Conservation (phyloP, 2,113 vertebrate genomes). For the Heterotilapia buettikoferi region DNA sequence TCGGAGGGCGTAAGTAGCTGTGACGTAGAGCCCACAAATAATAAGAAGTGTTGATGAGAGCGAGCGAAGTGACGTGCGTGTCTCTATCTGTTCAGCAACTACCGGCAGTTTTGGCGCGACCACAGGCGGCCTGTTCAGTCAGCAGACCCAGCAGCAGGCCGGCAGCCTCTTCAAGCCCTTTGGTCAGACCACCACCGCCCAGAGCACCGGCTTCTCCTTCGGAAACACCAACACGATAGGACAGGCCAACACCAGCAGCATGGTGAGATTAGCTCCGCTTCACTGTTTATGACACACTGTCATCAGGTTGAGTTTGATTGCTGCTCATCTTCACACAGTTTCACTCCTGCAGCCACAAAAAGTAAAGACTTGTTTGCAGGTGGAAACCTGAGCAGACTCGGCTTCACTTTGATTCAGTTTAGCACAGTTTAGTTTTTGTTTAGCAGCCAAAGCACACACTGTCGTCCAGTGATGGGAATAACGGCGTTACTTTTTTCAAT, state of each 20-base stretch:
- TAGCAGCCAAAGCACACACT: rapidly evolving
- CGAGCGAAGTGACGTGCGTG: rapidly evolving
- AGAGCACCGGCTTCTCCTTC: conserved; percentile 85
- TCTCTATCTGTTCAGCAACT: conserved; percentile 30
- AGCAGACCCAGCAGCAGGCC: conserved; percentile 46
- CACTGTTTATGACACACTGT: neutral
- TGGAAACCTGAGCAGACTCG: neutral
- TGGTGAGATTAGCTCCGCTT: conserved; percentile 68
- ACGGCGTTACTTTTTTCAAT: rapidly evolving
- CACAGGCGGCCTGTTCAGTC: conserved; percentile 82
- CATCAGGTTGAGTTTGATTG: neutral
- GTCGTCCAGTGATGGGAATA: rapidly evolving
- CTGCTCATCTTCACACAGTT: neutral
- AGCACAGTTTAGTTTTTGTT: neutral
- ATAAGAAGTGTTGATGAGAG: neutral
- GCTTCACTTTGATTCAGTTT: neutral
- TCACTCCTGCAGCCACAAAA: neutral
- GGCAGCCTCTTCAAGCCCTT: conserved; percentile 90
- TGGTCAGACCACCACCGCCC: conserved; percentile 81
- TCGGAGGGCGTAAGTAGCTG: conserved; percentile 82
- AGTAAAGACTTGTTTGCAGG: neutral
- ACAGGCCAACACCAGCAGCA: conserved; percentile 84
- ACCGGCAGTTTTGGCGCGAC: conserved; percentile 80
- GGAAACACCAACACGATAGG: conserved; percentile 82
- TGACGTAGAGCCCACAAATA: neutral